phyloP scores from a whole-genome alignment of 92 coral and sea anemone species.

The Bergia puertoricense region DNA sequence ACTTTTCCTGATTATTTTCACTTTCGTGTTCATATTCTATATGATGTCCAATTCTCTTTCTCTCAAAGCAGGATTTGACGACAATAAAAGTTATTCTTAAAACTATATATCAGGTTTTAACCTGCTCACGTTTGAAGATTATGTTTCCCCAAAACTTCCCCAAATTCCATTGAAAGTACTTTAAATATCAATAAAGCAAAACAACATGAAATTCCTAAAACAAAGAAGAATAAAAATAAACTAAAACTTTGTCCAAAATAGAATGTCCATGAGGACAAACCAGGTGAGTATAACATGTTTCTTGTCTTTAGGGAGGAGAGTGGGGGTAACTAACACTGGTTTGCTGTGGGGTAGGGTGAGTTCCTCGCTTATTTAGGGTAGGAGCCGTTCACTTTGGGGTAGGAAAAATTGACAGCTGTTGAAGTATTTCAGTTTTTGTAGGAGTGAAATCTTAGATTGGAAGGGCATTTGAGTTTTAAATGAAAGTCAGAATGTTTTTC shows the following conservation, averaged over 20 bases:
- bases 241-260: conserved; percentile 42
- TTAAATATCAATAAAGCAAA: conserved; percentile 14
- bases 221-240: conserved; percentile 38
- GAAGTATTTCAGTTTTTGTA: neutral
- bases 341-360: neutral
- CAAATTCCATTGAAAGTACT: conserved; percentile 31
- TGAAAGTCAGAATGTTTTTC: no score
- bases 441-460: neutral
- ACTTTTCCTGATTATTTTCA: neutral
- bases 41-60: neutral
- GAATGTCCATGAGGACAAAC: conserved; percentile 36
- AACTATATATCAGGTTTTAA: conserved; percentile 4
- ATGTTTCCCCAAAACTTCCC: conserved; percentile 36
- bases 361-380: neutral
- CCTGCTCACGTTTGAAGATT: conserved; percentile 35
- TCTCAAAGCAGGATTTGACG: neutral
- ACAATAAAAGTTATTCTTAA: conserved; percentile 26
- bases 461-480: no score
- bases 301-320: neutral
- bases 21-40: neutral
- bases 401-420: no score
- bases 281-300: conserved; percentile 29
- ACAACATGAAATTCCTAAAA: conserved; percentile 38
- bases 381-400: neutral
- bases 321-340: neutral